Evolutionary conservation across 2,113 vertebrate species (phyloP).

Genomic region (Rhadina sibilatrix): DNA sequence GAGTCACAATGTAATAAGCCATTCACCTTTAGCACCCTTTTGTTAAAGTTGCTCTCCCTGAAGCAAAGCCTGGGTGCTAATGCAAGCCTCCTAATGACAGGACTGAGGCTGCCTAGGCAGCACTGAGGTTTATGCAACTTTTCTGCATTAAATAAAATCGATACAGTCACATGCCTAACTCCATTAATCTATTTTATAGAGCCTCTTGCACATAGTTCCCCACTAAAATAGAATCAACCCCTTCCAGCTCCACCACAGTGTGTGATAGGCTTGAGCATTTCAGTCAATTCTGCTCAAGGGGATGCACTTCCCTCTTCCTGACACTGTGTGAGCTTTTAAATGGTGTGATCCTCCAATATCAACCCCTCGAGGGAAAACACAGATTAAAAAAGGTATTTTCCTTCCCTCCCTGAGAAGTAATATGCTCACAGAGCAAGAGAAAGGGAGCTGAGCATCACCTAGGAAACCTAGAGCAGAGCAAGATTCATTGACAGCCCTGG

Average conservation of each 20-base stretch:
- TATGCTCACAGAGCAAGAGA: neutral
- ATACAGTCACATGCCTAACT: neutral
- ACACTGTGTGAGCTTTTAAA: neutral
- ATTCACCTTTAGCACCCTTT: neutral
- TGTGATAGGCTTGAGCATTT: neutral
- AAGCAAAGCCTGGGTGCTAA: neutral
- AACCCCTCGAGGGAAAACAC: neutral
- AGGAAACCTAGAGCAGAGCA: neutral
- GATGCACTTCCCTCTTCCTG: neutral
- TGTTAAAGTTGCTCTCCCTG: neutral
- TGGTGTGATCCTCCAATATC: neutral
- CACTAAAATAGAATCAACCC: neutral
- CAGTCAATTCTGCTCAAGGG: neutral
- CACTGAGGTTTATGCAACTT: neutral
- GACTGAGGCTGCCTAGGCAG: neutral
- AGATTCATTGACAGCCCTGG: neutral
- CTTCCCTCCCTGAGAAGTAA: neutral
- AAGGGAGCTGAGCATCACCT: neutral
- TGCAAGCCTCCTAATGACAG: neutral
- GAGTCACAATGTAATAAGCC: neutral
- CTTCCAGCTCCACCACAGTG: neutral
- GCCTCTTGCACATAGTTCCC: neutral
- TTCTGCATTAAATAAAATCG: neutral
- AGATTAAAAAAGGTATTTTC: neutral
- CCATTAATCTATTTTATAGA: neutral